phyloP scores from a whole-genome alignment of 2,888 invertebrate genomes.

The Yponomeuta malinellus region DNA sequence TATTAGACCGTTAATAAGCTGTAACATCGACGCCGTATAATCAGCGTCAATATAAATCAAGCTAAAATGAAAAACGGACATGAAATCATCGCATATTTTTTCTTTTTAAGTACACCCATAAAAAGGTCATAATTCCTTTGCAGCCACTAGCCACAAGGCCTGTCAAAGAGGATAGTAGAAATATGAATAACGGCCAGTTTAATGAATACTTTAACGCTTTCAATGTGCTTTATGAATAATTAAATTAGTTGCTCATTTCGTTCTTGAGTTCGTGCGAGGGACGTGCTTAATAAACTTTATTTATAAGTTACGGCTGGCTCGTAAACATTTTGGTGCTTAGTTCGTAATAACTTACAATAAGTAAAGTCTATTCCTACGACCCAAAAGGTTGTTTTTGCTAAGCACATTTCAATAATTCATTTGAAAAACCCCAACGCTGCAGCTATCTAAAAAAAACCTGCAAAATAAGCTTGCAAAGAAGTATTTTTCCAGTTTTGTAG shows the following conservation, averaged over 20 bases:
- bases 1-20: constrained; percentile 63
- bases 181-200: constrained; percentile 64
- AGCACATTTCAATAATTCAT: no score
- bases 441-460: no score
- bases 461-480: no score
- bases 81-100: constrained; percentile 66
- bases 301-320: constrained; percentile 48
- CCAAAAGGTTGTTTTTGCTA: no score
- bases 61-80: constrained; percentile 63
- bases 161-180: constrained; percentile 68
- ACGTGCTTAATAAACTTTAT: constrained; percentile 54
- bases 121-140: constrained; percentile 65
- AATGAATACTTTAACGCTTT: constrained; percentile 73
- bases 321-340: constrained; percentile 35
- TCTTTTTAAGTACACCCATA: constrained; percentile 61
- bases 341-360: not conserved
- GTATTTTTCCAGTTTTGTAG: no score
- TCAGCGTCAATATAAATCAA: constrained; percentile 68
- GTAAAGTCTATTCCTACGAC: not conserved
- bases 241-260: constrained; percentile 72
- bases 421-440: no score
- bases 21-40: constrained; percentile 63
- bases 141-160: constrained; percentile 56
- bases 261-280: constrained; percentile 61
- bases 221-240: constrained; percentile 75